phyloP scores from a whole-genome alignment of 2,113 vertebrate species.

The Microcebus tavaratra region DNA sequence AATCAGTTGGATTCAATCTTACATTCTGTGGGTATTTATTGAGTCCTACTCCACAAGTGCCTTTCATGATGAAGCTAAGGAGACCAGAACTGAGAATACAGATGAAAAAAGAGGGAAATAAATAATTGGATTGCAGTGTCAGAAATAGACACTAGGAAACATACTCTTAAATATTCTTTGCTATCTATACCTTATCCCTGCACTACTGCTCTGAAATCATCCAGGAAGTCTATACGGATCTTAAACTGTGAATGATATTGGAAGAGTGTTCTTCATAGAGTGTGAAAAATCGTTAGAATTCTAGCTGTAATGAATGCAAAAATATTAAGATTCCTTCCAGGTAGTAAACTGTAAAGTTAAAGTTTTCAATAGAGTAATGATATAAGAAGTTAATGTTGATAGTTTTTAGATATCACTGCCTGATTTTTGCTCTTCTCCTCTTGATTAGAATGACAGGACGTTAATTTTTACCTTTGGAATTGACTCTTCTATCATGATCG shows the following conservation, averaged over 20 bases:
- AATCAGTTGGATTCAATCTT: background rate
- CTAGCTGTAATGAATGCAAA: background rate
- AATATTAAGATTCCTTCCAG: background rate
- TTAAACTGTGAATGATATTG: background rate
- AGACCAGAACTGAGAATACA: background rate
- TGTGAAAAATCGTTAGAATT: background rate
- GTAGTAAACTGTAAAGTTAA: background rate
- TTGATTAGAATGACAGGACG: background rate
- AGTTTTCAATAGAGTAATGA: background rate
- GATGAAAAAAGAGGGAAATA: background rate
- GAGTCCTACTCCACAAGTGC: accelerated
- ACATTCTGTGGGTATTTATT: background rate
- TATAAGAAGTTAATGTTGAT: background rate
- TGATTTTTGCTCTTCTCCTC: background rate
- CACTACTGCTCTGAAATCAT: background rate
- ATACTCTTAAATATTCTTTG: background rate
- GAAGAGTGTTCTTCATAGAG: background rate
- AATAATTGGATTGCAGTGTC: background rate
- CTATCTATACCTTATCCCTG: background rate
- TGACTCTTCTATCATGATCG: background rate
- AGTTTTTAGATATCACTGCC: background rate
- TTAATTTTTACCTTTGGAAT: background rate
- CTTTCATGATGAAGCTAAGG: background rate
- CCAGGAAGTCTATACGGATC: background rate
- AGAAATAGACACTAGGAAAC: background rate